phyloP scores from a whole-genome alignment of 2,797 vertebrate genomes.

The Microhierax caerulescens region DNA sequence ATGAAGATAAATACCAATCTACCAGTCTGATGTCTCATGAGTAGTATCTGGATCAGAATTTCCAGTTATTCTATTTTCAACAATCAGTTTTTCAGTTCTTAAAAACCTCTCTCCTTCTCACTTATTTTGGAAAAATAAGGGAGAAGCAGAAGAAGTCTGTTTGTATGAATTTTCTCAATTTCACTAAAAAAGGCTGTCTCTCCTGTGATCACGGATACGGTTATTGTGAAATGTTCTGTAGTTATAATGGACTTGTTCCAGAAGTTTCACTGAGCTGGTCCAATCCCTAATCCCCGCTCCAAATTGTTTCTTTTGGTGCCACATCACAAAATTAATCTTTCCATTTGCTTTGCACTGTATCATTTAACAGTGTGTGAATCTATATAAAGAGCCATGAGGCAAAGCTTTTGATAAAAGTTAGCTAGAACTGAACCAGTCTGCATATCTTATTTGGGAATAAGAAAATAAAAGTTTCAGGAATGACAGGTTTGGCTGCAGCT shows the following conservation, averaged over 20 bases:
- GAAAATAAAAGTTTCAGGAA: constrained; percentile 42
- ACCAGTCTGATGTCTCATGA: not conserved
- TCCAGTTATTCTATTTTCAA: not conserved
- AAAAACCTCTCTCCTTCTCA: not conserved
- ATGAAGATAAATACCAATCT: not conserved
- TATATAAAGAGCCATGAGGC: constrained; percentile 54
- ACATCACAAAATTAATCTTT: constrained; percentile 75
- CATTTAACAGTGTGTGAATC: constrained; percentile 58
- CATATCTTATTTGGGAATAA: constrained; percentile 63
- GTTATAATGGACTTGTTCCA: constrained; percentile 55
- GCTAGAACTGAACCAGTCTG: constrained; percentile 41
- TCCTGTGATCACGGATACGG: not conserved
- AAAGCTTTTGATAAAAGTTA: constrained; percentile 70
- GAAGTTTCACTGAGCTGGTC: constrained; percentile 38
- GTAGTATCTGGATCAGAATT: not conserved
- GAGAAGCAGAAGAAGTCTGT: not conserved
- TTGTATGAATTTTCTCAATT: not conserved
- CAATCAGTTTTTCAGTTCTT: not conserved
- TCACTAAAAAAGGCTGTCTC: not conserved
- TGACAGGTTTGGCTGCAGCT: not conserved
- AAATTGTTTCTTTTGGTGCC: constrained; percentile 67
- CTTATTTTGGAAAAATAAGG: not conserved
- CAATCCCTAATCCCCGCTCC: constrained; percentile 57
- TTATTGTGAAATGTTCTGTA: constrained; percentile 5
- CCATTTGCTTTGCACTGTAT: constrained; percentile 59